Evolutionary conservation across 2,888 invertebrate genomes (phyloP).

Genomic region (Cyclophora punctaria): DNA sequence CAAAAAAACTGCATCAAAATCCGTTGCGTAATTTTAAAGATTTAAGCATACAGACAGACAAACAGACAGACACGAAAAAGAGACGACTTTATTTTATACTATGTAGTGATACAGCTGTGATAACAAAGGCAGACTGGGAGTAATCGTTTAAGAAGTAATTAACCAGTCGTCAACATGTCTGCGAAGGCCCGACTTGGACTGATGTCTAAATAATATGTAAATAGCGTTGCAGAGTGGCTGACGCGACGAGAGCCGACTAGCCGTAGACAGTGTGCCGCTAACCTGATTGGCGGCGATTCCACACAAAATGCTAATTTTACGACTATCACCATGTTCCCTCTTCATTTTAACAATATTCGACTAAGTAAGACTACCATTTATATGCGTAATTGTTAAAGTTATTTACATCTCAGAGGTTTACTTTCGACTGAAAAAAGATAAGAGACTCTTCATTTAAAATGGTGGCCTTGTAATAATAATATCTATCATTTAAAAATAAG

Average conservation of each 20-base stretch:
- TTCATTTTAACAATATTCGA: conserved; percentile 20
- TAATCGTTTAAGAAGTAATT: too few relatives aligned
- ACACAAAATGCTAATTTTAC: conserved; percentile 61
- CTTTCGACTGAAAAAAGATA: conserved; percentile 4
- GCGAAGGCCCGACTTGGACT: conserved; percentile 4
- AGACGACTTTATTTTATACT: too few relatives aligned
- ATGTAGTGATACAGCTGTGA: too few relatives aligned
- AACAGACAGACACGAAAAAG: too few relatives aligned
- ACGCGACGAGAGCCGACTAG: conserved; percentile 23
- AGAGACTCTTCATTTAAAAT: too few relatives aligned
- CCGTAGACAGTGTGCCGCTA: conserved; percentile 47
- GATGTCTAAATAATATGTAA: conserved; percentile 25
- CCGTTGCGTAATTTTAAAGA: too few relatives aligned
- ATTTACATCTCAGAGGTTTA: conserved; percentile 6
- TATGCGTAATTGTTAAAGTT: conserved; percentile 18
- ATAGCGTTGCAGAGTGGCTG: conserved; percentile 24
- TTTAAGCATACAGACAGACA: too few relatives aligned
- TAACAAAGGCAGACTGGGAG: too few relatives aligned
- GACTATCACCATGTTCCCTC: conserved; percentile 33
- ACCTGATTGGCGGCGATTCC: conserved; percentile 65
- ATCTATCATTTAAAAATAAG: too few relatives aligned
- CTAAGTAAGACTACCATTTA: conserved; percentile 22
- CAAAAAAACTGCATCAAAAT: too few relatives aligned
- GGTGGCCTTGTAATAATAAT: too few relatives aligned
- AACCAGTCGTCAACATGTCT: conserved; percentile 1